A percentile compares a stretch with the other conserved stretches of the same genome.
phyloP scores from a whole-genome alignment of 2,888 invertebrate genomes.

The Aleiodes leptofemur region DNA sequence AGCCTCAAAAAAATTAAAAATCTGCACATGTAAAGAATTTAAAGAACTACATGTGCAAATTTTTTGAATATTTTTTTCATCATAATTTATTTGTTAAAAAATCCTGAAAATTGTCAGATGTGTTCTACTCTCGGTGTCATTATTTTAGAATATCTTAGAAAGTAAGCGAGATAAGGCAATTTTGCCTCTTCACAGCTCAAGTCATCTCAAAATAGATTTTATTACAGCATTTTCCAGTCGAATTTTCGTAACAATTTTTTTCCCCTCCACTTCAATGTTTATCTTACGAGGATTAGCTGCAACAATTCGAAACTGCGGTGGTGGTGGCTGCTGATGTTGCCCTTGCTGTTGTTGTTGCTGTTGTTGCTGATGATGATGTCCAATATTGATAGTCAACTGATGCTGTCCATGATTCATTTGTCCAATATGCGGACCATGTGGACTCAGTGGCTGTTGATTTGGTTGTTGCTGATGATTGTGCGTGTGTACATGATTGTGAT shows the following conservation, averaged over 20 bases:
- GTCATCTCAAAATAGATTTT: background rate
- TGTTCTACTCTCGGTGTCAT: too few relatives aligned
- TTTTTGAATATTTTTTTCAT: too few relatives aligned
- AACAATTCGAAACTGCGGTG: conserved; percentile 69
- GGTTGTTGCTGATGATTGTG: conserved; percentile 68
- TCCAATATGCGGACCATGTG: conserved; percentile 65
- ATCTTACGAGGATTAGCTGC: conserved; percentile 66
- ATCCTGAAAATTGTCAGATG: too few relatives aligned
- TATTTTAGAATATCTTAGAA: background rate
- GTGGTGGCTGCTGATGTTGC: conserved; percentile 60
- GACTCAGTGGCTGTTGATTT: conserved; percentile 67
- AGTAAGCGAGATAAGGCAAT: too few relatives aligned
- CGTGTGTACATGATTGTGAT: conserved; percentile 69
- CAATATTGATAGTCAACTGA: conserved; percentile 68
- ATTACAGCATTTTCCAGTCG: background rate
- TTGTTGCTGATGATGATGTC: conserved; percentile 65
- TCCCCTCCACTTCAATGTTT: background rate
- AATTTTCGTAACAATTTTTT: background rate
- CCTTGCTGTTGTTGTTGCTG: conserved; percentile 66
- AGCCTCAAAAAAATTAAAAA: too few relatives aligned
- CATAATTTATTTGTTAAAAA: too few relatives aligned
- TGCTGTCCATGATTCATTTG: conserved; percentile 68
- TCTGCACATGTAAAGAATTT: too few relatives aligned
- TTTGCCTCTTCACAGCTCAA: background rate
- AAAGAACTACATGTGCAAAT: too few relatives aligned